Evolutionary conservation across 2,888 invertebrate species (phyloP), one percentile per base, ranked within the genome.

Genomic region (Luperina testacea): DNA sequence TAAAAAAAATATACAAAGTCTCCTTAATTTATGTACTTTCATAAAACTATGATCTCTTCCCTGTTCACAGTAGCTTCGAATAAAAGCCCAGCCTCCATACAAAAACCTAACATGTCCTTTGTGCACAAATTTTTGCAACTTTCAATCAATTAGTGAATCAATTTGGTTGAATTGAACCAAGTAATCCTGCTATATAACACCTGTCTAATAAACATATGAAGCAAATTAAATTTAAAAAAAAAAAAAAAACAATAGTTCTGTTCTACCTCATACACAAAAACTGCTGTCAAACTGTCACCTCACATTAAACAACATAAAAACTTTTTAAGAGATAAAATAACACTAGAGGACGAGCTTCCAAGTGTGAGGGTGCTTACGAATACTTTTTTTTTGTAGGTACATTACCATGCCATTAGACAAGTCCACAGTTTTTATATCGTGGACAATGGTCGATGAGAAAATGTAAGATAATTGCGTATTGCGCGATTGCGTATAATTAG

Each of bases 201-300:
- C 38, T 38, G 27, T 69, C 24, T 24, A 75, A 74, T 74, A 24
- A 69, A 7, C 17, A 57, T 45, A 24, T 70, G 1, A n/a, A 71
- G 5, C 9, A 8, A 11, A 48, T 38, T 15, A 15, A 27, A n/a
- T 9, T 5, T 24, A 45, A 24, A 11, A 75, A 32, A 27, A 27
- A 11, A 1, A 17, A 17, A n/a, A 38, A 38, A 38, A n/a, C 15
- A 0, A 13, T 32, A 64, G 32, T 75, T 2, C 2, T 15, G n/a
- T n/a, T n/a, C n/a, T 77, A 4, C 38, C n/a, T 65, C 8, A 38
- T 38, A 67, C 38, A 57, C 38, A 57, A 59, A 77, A 77, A 42
- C 57, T 24, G 7, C 17, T 27, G 17, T 59, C 48, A 72, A 48
- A 20, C 15, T 72, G 45, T 45, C 75, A 48, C 20, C n/a, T 48